A percentile compares a stretch with the other conserved stretches of the same genome.
Conservation (phyloP, 2,113 vertebrate genomes). For the Alosa alosa region DNA sequence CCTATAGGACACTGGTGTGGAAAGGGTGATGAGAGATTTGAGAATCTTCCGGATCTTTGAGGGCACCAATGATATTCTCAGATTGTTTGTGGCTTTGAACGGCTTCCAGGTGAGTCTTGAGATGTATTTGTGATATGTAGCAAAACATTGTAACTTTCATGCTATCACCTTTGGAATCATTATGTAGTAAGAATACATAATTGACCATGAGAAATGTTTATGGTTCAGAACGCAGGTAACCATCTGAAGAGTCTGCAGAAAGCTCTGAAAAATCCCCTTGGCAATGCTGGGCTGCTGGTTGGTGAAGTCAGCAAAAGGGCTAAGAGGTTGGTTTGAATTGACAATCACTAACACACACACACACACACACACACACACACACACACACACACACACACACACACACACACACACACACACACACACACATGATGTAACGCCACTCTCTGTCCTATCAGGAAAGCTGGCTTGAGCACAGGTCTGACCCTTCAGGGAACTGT, state of each 20-base stretch:
- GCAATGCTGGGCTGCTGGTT: constrained; percentile 73
- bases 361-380: background rate
- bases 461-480: constrained; percentile 76
- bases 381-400: background rate
- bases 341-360: background rate
- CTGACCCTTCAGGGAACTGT: constrained; percentile 70
- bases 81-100: constrained; percentile 87
- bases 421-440: background rate
- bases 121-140: background rate
- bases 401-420: background rate
- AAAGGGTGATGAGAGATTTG: constrained; percentile 81
- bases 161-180: background rate
- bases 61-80: constrained; percentile 87
- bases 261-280: constrained; percentile 79
- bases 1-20: constrained; percentile 77
- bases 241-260: constrained; percentile 78
- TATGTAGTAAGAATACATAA: background rate
- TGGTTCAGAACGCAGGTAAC: constrained; percentile 76
- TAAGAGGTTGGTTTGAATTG: constrained; percentile 68
- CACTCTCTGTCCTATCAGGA: constrained; percentile 59
- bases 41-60: constrained; percentile 89
- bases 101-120: constrained; percentile 73
- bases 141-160: background rate
- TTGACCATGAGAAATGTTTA: background rate
- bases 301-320: constrained; percentile 76